These are phyloP conservation scores for Uropsilus gracilis DNA, from an alignment of 2,113 vertebrate species.

Conservation along the genomic window DNA sequence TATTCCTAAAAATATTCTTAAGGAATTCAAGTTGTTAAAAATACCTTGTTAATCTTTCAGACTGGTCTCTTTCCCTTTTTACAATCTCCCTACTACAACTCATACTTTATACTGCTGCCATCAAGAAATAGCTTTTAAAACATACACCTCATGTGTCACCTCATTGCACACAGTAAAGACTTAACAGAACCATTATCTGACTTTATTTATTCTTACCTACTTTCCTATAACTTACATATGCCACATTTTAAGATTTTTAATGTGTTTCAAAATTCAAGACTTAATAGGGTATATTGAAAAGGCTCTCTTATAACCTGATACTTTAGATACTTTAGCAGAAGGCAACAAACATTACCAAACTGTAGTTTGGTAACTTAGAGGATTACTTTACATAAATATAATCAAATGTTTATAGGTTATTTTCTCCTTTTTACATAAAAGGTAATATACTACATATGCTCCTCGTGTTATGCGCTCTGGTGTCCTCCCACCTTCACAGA, in stretches of 20 bases:
- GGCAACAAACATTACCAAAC: neutral
- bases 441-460: neutral
- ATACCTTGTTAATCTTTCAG: neutral
- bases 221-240: constrained; percentile 38
- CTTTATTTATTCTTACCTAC: neutral
- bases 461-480: neutral
- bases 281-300: neutral
- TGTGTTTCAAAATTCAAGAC: constrained; percentile 43
- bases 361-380: neutral
- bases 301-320: neutral
- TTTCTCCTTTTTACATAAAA: neutral
- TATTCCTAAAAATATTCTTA: neutral
- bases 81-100: neutral
- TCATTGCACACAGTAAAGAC: neutral
- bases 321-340: neutral
- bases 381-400: neutral
- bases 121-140: constrained; percentile 17
- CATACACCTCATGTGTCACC: neutral
- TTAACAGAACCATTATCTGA: neutral
- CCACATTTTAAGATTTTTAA: constrained; percentile 18
- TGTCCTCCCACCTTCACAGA: neutral
- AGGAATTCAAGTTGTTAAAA: neutral
- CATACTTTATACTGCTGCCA: neutral
- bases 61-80: neutral
- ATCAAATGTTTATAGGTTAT: neutral